phyloP scores from a whole-genome alignment of 2,113 vertebrate genomes.

The Acinonyx jubatus region DNA sequence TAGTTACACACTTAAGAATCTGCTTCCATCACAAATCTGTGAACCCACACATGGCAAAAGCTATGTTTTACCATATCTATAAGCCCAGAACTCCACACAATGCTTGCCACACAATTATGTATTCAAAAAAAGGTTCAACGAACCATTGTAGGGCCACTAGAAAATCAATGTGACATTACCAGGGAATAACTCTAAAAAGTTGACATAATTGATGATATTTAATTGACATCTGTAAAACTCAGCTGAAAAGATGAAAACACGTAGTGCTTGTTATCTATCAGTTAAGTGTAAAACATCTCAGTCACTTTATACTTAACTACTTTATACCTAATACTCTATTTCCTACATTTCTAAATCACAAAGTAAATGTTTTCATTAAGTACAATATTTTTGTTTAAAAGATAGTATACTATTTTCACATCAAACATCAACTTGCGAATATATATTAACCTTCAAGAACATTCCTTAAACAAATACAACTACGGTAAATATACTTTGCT shows the following conservation, averaged over 20 bases:
- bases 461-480: slow-evolving; percentile 47
- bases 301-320: not conserved
- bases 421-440: slow-evolving; percentile 36
- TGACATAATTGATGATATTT: slow-evolving; percentile 34
- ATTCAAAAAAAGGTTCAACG: not conserved
- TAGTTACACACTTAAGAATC: not conserved
- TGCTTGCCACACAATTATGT: not conserved
- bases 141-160: not conserved
- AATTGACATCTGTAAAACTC: slow-evolving; percentile 50
- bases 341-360: slow-evolving; percentile 28
- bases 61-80: not conserved
- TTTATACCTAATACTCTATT: not conserved
- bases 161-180: not conserved
- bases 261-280: not conserved
- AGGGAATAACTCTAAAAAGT: slow-evolving; percentile 45
- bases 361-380: slow-evolving; percentile 29
- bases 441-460: not conserved
- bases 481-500: slow-evolving; percentile 21
- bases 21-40: not conserved
- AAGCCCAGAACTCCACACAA: not conserved
- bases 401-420: not conserved
- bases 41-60: not conserved
- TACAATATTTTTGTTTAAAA: slow-evolving; percentile 50
- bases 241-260: slow-evolving; percentile 34
- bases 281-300: slow-evolving; percentile 33